Percentiles rank a stretch among this genome's conserved stretches.
These are phyloP conservation scores for Periophthalmodon schlosseri DNA, from an alignment of 2,113 vertebrate species.

Conservation along the genomic window DNA sequence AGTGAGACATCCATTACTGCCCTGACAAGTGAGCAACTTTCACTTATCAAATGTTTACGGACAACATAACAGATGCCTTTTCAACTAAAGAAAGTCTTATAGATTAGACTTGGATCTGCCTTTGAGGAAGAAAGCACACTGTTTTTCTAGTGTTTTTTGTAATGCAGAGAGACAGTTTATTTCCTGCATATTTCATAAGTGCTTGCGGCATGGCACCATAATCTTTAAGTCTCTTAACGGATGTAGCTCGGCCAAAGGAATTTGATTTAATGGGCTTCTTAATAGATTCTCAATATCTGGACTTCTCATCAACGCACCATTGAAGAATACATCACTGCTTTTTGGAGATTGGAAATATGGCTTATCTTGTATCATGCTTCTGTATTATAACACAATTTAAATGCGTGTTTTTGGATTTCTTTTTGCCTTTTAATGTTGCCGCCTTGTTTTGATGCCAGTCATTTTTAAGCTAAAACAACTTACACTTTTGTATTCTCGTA, in stretches of 20 bases:
- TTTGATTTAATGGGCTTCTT: constrained; percentile 40
- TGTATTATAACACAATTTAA: constrained; percentile 69
- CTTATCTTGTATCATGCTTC: constrained; percentile 59
- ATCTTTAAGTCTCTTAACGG: constrained; percentile 50
- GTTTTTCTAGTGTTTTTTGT: constrained; percentile 48
- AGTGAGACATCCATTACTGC: constrained; percentile 39
- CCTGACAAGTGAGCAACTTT: constrained; percentile 11
- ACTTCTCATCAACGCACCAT: constrained; percentile 43
- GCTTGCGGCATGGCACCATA: constrained; percentile 60
- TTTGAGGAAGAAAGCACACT: constrained; percentile 74
- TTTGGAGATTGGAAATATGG: constrained; percentile 43
- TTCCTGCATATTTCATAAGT: constrained; percentile 55
- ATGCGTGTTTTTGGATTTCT: constrained; percentile 42
- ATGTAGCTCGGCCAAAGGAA: constrained; percentile 81
- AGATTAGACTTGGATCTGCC: constrained; percentile 63
- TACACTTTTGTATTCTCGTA: constrained; percentile 41
- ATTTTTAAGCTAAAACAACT: constrained; percentile 43
- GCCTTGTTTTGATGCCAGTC: constrained; percentile 47
- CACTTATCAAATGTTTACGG: constrained; percentile 67
- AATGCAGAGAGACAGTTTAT: constrained; percentile 49
- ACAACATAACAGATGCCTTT: constrained; percentile 65
- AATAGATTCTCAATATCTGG: constrained; percentile 26
- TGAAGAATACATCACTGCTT: constrained; percentile 37
- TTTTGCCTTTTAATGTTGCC: constrained; percentile 57
- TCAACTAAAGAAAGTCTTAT: constrained; percentile 54